phyloP scores from a whole-genome alignment of 1,140 invertebrate species.

The Solenopsis fugax region DNA sequence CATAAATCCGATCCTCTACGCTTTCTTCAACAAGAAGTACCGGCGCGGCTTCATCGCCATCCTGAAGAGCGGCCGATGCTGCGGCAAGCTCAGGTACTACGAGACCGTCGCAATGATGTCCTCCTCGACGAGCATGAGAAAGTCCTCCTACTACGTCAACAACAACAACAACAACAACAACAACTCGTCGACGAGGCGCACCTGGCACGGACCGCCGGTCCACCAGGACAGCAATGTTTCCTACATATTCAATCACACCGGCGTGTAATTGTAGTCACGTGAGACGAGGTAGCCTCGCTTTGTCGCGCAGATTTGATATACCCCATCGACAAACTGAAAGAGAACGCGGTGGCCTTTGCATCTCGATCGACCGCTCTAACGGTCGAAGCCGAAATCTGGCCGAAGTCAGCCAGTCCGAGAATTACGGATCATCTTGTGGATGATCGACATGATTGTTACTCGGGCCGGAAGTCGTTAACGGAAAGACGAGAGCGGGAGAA shows the following conservation, averaged over 20 bases:
- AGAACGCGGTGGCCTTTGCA: conserved; percentile 17
- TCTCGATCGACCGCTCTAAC: background rate
- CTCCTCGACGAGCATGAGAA: conserved; percentile 92
- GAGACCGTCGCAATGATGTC: conserved; percentile 94
- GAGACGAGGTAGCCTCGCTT: background rate
- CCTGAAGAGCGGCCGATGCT: conserved; percentile 93
- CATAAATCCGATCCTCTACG: conserved; percentile 99
- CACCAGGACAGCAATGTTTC: conserved; percentile 91
- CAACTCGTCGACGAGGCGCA: conserved; percentile 86
- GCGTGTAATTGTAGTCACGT: conserved; percentile 82
- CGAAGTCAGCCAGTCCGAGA: conserved; percentile 74
- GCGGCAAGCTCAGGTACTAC: conserved; percentile 93
- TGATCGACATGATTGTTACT: conserved; percentile 77
- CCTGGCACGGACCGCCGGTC: conserved; percentile 88
- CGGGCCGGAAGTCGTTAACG: conserved; percentile 70
- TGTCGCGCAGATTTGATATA: conserved; percentile 46
- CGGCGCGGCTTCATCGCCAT: conserved; percentile 96
- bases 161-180: conserved; percentile 86
- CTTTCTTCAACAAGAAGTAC: conserved; percentile 99
- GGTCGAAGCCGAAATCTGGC: conserved; percentile 53
- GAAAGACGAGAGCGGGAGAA: background rate
- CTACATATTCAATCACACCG: conserved; percentile 90
- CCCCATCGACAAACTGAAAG: conserved; percentile 28
- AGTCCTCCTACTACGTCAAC: conserved; percentile 93
- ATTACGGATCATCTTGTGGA: conserved; percentile 64